Base-by-base conservation (phyloP, 1,140 invertebrate genomes). In the Zaprionus davidi region DNA sequence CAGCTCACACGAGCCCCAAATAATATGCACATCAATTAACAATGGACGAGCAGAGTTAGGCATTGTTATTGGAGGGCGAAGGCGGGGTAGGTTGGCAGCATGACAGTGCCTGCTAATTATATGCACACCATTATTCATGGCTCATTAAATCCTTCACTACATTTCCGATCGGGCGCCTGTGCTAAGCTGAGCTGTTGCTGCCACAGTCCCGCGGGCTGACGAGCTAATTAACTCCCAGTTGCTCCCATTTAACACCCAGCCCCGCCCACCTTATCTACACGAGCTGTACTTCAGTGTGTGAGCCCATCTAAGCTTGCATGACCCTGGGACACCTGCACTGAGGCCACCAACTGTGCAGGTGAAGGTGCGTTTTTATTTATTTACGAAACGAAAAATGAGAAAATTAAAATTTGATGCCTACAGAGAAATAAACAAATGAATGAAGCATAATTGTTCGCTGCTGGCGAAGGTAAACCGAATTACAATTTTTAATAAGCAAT, bases 351-450 rank as follows among this genome's bases (percentile, higher is more conserved):
- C 31, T n/a, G 3, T 6, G 5, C 12, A 9, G 28, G 53, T 2
- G 28, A 7, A 26, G 69, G 26, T 46, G 51, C 26, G 51, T 57
- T 57, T 57, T 85, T 81, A 79, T 79, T 86, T 86, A 86, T 86
- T 86, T 86, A 86, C 79, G 31, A 34, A 76, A 60, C 24, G 62
- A 74, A 81, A 86, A 86, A 87, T 86, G 79, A 34, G 46, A 79
- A 86, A 86, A 86, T 86, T 82, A 86, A 86, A 86, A 82, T 82
- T 86, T 69, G 46, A 86, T 86, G 79, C 82, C 82, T 77, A 64
- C 65, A 73, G 79, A 64, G 76, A 71, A 24, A 36, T 46, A 67
- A 72, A 69, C 74, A 68, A 69, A 74, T 70, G 58, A 78, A 80
- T 84, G 78, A 84, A 84, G 68, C 74, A 84, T 84, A 74, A 84